Conservation (phyloP, 1,140 invertebrate genomes). For the Popillia japonica region DNA sequence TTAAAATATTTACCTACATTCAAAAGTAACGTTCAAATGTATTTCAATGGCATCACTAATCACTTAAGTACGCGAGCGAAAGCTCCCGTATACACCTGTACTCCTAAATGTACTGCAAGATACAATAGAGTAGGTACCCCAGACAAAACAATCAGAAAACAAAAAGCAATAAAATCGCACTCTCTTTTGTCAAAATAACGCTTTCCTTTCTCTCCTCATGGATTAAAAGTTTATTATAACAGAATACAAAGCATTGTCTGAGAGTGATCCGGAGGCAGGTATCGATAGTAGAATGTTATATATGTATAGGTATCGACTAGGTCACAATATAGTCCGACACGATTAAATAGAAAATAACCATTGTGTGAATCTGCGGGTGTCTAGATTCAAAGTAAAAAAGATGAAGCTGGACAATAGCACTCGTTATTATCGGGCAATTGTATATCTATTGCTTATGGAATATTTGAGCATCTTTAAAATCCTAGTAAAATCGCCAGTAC, state of each 20-base stretch:
- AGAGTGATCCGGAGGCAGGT: constrained; percentile 44
- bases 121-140: constrained; percentile 30
- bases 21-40: neutral
- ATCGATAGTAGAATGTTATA: constrained; percentile 49
- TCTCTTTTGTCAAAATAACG: constrained; percentile 40
- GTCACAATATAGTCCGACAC: constrained; percentile 50
- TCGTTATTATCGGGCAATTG: constrained; percentile 48
- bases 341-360: constrained; percentile 53
- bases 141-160: constrained; percentile 40
- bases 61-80: neutral
- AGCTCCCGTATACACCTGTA: constrained; percentile 35
- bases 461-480: neutral
- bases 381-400: constrained; percentile 52
- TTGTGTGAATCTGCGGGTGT: constrained; percentile 53
- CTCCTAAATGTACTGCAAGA: constrained; percentile 10
- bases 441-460: constrained; percentile 35
- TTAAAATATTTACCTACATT: too few relatives aligned
- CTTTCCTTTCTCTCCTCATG: constrained; percentile 29
- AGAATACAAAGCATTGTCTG: constrained; percentile 36
- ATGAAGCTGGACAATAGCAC: constrained; percentile 50
- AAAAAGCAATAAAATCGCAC: constrained; percentile 42
- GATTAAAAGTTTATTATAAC: constrained; percentile 43
- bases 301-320: constrained; percentile 48
- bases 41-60: neutral
- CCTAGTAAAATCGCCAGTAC: neutral